Conservation (phyloP, 2,888 invertebrate genomes). For the Cotesia congregata region DNA sequence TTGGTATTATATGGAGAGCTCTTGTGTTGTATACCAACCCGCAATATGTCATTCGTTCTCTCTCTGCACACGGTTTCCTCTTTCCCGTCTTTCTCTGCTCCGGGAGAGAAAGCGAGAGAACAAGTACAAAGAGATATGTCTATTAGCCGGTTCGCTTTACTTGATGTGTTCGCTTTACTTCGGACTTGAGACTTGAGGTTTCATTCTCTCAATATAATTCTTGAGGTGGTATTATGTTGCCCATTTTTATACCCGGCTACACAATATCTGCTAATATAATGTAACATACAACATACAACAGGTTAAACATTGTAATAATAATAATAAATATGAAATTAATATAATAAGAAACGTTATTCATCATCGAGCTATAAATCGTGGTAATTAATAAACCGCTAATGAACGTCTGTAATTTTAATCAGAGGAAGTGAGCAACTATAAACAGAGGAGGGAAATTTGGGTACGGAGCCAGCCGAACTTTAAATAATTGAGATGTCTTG, state of each 20-base stretch:
- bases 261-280: too few relatives aligned
- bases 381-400: not conserved
- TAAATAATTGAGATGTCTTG: constrained; percentile 54
- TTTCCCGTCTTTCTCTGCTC: not conserved
- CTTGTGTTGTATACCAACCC: constrained; percentile 27
- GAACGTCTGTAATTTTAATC: not conserved
- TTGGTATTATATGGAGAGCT: constrained; percentile 4
- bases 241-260: too few relatives aligned
- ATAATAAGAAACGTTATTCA: too few relatives aligned
- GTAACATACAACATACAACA: too few relatives aligned
- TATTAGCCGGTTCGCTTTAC: constrained; percentile 48
- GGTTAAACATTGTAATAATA: too few relatives aligned
- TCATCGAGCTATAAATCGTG: too few relatives aligned
- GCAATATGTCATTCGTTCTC: constrained; percentile 44
- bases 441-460: not conserved
- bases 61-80: not conserved
- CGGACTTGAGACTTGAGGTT: constrained; percentile 37
- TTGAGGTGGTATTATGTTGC: too few relatives aligned
- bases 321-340: too few relatives aligned
- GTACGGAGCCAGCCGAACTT: constrained; percentile 7
- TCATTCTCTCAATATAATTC: constrained; percentile 32
- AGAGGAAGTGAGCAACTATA: not conserved
- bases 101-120: constrained; percentile 4
- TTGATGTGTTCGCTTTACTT: constrained; percentile 45
- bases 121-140: constrained; percentile 46